Base-by-base conservation (phyloP, 2,888 invertebrate genomes). In the Timandra comae region DNA sequence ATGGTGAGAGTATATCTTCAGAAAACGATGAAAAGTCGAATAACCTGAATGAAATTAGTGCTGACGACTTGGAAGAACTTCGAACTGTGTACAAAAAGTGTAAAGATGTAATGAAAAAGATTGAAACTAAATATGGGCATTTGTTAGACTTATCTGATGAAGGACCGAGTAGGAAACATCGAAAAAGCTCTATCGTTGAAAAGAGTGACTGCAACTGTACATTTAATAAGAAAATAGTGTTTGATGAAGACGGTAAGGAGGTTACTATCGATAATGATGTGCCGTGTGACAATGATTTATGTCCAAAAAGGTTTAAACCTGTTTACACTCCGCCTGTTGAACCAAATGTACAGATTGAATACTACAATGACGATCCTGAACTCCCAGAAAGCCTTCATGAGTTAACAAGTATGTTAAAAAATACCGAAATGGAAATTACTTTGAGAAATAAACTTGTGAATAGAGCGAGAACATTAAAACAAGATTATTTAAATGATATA, bases 61-160 rank as follows among this genome's bases (percentile, higher is more conserved):
- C 51, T 34, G 56, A 53, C 38, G 84, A 82, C 50, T 40, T 84
- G 20, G 52, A 68, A 34, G 79, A 84, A 42, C 41, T 84, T 2
- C 66, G 47, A 51, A 46, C 47, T 12, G 70, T 74, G 7, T 84
- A 84, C 37, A 60, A 44, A 20, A 71, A 74, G 31, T 82, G 82
- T 41, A 77, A 74, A 58, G 48, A 58, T 8, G 64, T 82, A 33
- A 53, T 84, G 3, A 52, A 48, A 7, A 81, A 65, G 45, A 78
- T 85, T 12, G 80, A 84, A 51, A 31, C 37, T 0, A 84, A 81
- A 42, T 84, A 84, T 57, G 78, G 84, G 0, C 74, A 80, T 57
- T 66, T 82, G 45, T 45, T 84, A 12, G 46, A 70, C 22, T 39
- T 70, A 2, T 30, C 20, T 20, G 50, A 53, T 27, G 36, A 36